Conservation (phyloP, 1,140 invertebrate species). For the Drosophila kanapiae region DNA sequence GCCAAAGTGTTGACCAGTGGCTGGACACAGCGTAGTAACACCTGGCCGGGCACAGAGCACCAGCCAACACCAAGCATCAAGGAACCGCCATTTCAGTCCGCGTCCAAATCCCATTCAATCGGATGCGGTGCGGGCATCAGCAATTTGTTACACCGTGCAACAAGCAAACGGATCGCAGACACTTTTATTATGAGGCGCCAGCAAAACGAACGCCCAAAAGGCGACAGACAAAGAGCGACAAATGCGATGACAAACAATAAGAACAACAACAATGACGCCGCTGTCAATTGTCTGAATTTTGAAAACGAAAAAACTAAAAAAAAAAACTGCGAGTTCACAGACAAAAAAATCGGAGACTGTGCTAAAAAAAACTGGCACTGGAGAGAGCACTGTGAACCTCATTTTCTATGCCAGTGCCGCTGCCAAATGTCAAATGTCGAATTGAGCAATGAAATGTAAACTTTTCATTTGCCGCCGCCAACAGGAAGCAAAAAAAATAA, state of each 20-base stretch:
- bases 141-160: constrained; percentile 53
- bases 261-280: constrained; percentile 52
- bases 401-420: constrained; percentile 76
- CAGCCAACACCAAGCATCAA: background rate
- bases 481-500: constrained; percentile 32
- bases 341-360: constrained; percentile 37
- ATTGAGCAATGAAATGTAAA: constrained; percentile 82
- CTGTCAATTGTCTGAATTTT: constrained; percentile 75
- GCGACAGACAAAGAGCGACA: constrained; percentile 42
- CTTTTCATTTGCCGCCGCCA: constrained; percentile 66
- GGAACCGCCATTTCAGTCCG: background rate
- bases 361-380: constrained; percentile 37
- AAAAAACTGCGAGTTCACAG: constrained; percentile 3
- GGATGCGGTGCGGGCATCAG: constrained; percentile 30
- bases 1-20: constrained; percentile 70
- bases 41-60: constrained; percentile 1
- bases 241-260: constrained; percentile 56
- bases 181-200: constrained; percentile 65
- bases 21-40: constrained; percentile 9
- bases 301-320: constrained; percentile 30
- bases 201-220: background rate
- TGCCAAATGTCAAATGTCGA: constrained; percentile 77
- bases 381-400: constrained; percentile 55
- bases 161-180: constrained; percentile 58
- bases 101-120: constrained; percentile 19